A percentile compares a stretch with the other conserved stretches of the same genome.
Conservation (phyloP, 2,797 vertebrate species). For the Eupleurogrammus muticus region DNA sequence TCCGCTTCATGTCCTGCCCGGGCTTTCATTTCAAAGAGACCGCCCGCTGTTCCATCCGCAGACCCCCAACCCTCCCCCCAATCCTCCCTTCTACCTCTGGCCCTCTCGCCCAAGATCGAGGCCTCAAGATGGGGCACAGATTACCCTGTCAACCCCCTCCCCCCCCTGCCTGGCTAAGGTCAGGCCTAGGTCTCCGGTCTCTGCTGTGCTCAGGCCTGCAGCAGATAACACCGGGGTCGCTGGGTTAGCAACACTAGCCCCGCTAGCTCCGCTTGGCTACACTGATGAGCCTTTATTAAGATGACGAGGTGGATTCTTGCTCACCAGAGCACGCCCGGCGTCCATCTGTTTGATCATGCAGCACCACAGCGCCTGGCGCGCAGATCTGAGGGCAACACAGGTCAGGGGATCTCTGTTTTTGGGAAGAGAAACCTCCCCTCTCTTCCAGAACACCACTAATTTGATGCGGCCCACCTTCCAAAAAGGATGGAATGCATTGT, state of each 20-base stretch:
- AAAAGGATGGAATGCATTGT: constrained; percentile 70
- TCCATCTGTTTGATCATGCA: constrained; percentile 70
- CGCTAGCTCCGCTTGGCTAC: constrained; percentile 54
- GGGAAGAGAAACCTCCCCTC: constrained; percentile 45
- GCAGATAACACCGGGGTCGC: constrained; percentile 59
- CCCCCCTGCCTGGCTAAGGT: constrained; percentile 53
- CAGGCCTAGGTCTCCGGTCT: constrained; percentile 55
- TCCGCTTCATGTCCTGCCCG: constrained; percentile 66
- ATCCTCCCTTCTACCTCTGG: constrained; percentile 25
- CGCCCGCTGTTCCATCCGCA: constrained; percentile 59
- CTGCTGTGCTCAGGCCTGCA: constrained; percentile 17
- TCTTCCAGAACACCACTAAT: constrained; percentile 68
- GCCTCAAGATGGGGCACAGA: constrained; percentile 61
- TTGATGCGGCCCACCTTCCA: constrained; percentile 61
- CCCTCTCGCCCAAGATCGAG: constrained; percentile 57
- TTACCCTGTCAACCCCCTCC: constrained; percentile 39
- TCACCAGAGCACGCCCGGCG: constrained; percentile 48
- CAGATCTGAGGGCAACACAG: constrained; percentile 60
- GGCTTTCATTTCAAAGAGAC: constrained; percentile 81
- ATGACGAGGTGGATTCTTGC: constrained; percentile 81
- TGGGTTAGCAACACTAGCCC: constrained; percentile 57
- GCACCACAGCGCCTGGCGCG: constrained; percentile 32
- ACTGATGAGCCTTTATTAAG: constrained; percentile 79
- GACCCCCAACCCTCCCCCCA: constrained; percentile 3
- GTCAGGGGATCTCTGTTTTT: constrained; percentile 64